Base-by-base conservation (phyloP, 2,888 invertebrate species). In the Ophion ellenae region DNA sequence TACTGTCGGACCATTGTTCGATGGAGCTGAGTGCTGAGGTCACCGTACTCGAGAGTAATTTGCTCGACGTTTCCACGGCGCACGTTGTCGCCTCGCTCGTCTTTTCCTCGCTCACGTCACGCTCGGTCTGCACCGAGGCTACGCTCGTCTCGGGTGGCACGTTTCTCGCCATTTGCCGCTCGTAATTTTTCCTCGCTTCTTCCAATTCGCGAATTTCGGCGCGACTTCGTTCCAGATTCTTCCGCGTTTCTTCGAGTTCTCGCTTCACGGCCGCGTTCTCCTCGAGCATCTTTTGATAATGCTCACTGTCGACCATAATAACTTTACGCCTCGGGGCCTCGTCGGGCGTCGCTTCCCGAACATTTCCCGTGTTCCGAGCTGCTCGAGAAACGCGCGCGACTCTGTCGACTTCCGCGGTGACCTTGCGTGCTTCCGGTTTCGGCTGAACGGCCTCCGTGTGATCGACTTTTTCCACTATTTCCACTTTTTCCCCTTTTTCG, bases 1-100 rank as follows among this genome's bases (percentile, higher is more conserved):
- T 90, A 59, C 91, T 92, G 10, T 93, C 93, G 9, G 93, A 90
- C 93, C 94, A 94, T 0, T 91, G 91, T 6, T 90, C 90, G 32
- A 89, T 90, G 9, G 93, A 91, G 61, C 92, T 93, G 1, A 87
- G 36, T 2, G 90, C 89, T 0, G 92, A 92, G 17, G 82, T 89
- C 14, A 91, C 87, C 40, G 90, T 91, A 20, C 87, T 91, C n/a
- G 86, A 85, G 4, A 89, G 88, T 32, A 90, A 36, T 81, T 88
- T 77, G 9, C 53, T 88, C 47, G 86, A 86, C 73, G 88, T 88
- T 5, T 86, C 53, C 14, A 4, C 3, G 0, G 14, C 5, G 53
- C 17, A 4, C 53, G 17, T 53, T 53, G 14, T 53, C 14, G 53
- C 53, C 0, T 53, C 81, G 32, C 40, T 88, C 84, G 40, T 76